Evolutionary conservation across 2,797 vertebrate species (phyloP), one percentile per base, ranked within the genome.

Genomic region (Nyctalus aviator): DNA sequence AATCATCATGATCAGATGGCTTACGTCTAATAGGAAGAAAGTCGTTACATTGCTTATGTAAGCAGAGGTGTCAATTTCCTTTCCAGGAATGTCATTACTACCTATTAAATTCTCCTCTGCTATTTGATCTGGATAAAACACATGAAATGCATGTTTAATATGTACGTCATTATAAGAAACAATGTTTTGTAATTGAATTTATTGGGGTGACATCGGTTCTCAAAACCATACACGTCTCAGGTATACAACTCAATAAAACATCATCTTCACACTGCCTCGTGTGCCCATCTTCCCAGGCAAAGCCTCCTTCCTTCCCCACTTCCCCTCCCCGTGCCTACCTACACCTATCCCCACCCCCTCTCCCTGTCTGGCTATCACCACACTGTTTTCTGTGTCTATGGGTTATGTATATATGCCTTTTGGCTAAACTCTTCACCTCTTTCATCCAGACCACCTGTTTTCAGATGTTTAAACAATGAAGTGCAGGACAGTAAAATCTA

Each of bases 391-490:
- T 66, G 30, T 66, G 64, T 66, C n/a, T 66, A 18, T n/a, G n/a
- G n/a, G 15, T 18, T 17, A 64, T 64, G 7, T 64, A 18, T 32
- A 64, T 64, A 32, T 66, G 64, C 8, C n/a, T 66, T 66, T 66
- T 32, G n/a, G 7, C 30, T 66, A 32, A 66, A 18, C 15, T 17
- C 15, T 32, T 66, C 64, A 17, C 30, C 8, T 66, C 64, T 32
- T 66, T 66, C 64, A 66, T 18, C n/a, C 8, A 66, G 64, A 32
- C 14, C n/a, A 15, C 64, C 5, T 76, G n/a, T 76, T 50, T 37
- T 41, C n/a, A 44, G 20, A 66, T 48, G 84, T 93, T 93, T 66
- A 69, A 35, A 75, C 14, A 72, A 55, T 3, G 75, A 50, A 62
- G 1, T 69, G 1, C 2, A 72, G 17, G 2, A 37, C 0, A 44